Evolutionary conservation across 1,140 invertebrate species (phyloP), one percentile per base, ranked within the genome.

Genomic region (Plectrocnemia conspersa): DNA sequence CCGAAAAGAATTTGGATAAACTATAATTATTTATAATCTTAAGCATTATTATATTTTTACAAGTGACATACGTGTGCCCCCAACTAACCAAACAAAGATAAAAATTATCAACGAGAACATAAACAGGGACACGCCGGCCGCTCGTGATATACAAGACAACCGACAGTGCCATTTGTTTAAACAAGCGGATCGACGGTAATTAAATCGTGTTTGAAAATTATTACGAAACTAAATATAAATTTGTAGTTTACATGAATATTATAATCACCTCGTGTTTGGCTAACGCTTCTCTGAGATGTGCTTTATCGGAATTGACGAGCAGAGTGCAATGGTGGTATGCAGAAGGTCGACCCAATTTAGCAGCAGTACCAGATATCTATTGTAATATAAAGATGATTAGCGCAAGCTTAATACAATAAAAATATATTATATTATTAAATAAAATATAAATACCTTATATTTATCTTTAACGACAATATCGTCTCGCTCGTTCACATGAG

Each of bases 271-370:
- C 78, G 66, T 81, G 76, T 68, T 81, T 85, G 40, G 79, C 76
- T 27, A 89, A 74, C 19, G 81, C 77, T 48, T 79, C 71, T 46
- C 77, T 80, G 60, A 95, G 75, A 65, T 81, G 77, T 40, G 78
- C 65, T 70, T 88, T 86, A 68, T 97, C 84, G 42, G 85, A 86
- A 67, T 90, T 81, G 29, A 93, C 85, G 62, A 97, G 74, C 44
- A 98, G 74, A 22, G 93, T 97, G 71, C 91, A 97, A 70, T 97
- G 93, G 73, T 97, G 93, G 77, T 97, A 98, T 21, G 89, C 86
- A 68, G 86, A 88, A 1, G 83, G 77, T 42, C 82, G 75, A 35
- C 89, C 89, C 38, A 97, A 72, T 74, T 93, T 96, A 10, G 93
- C 85, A 40, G 93, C 93, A 45, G 91, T 93, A 58, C 92, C 93